Base-by-base conservation (phyloP, 2,797 vertebrate genomes). In the Phrynocephalus vlangalii region DNA sequence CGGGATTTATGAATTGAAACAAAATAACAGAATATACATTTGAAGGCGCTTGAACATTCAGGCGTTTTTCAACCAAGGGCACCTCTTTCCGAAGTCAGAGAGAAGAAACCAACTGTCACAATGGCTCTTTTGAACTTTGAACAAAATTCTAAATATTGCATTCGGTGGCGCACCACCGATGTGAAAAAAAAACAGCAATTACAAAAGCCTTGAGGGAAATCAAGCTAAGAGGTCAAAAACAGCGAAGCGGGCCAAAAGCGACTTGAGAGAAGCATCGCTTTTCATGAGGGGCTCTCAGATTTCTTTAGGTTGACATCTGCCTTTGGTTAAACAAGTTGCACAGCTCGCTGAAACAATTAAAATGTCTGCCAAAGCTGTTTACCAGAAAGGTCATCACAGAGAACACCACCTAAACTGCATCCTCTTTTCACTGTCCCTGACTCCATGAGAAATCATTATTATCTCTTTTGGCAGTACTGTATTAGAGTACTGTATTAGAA, bases 1-100 rank as follows among this genome's bases (percentile, higher is more conserved):
- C 24, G 10, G 20, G 72, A 7, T 76, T 66, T n/a, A 22, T 18
- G 26, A 22, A 68, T 50, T 44, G 72, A 22, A n/a, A 38, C 70
- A 44, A 70, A 15, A 60, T 30, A n/a, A 56, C 16, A 24, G 66
- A 72, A 80, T 33, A 80, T 24, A n/a, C 38, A 44, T 72, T 79
- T 38, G 86, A 85, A 93, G 91, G 24, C 48, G 63, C 91, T 92
- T 78, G 78, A 93, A 92, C 88, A 93, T 89, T 79, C 88, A 92
- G 63, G 9, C 77, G 38, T 44, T 6, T 22, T 82, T 28, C 78
- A 82, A 0, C 6, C 1, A 83, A 77, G 72, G 56, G n/a, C 56
- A 71, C 48, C 91, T 82, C 22, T 82, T 82, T 28, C 33, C 1
- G 56, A 66, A n/a, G 83, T 44, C 30, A 1, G 8, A 15, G 68